These are phyloP conservation scores for Dinothrombium tinctorium DNA, from an alignment of 1,140 invertebrate genomes.

Conservation along the genomic window DNA sequence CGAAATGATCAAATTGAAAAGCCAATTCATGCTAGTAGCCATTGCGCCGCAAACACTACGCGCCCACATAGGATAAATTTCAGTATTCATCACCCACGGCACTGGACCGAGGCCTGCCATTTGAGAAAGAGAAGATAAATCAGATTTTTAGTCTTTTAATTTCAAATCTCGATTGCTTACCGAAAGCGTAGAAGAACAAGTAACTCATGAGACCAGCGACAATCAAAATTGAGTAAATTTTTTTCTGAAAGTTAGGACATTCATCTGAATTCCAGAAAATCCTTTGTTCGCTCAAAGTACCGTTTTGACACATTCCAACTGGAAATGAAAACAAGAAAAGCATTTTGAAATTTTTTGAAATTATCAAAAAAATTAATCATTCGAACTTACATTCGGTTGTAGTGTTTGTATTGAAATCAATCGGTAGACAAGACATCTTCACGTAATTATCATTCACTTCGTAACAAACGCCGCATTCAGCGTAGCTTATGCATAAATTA, in stretches of 20 bases:
- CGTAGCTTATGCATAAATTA: slow-evolving; percentile 25
- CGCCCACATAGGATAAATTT: slow-evolving; percentile 37
- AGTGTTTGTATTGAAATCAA: too few species aligned
- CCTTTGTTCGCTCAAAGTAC: slow-evolving; percentile 9
- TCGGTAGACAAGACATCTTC: too few species aligned
- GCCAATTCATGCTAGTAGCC: slow-evolving; percentile 34
- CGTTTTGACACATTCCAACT: background rate
- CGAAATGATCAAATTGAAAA: slow-evolving; percentile 31
- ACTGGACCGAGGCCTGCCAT: slow-evolving; percentile 36
- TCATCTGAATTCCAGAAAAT: too few species aligned
- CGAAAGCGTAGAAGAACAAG: slow-evolving; percentile 28
- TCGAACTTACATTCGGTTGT: too few species aligned
- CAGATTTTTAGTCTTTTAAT: too few species aligned
- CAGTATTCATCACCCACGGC: slow-evolving; percentile 39
- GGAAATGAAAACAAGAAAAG: too few species aligned
- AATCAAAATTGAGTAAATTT: slow-evolving; percentile 20
- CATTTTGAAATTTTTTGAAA: too few species aligned
- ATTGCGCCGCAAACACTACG: slow-evolving; percentile 30
- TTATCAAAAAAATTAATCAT: too few species aligned
- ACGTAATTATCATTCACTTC: too few species aligned
- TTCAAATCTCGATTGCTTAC: too few species aligned
- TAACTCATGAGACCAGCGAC: slow-evolving; percentile 28
- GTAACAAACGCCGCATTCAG: background rate
- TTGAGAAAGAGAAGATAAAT: too few species aligned
- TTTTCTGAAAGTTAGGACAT: background rate